Evolutionary conservation across 2,888 invertebrate genomes (phyloP).

Genomic region (Clitarchus hookeri): DNA sequence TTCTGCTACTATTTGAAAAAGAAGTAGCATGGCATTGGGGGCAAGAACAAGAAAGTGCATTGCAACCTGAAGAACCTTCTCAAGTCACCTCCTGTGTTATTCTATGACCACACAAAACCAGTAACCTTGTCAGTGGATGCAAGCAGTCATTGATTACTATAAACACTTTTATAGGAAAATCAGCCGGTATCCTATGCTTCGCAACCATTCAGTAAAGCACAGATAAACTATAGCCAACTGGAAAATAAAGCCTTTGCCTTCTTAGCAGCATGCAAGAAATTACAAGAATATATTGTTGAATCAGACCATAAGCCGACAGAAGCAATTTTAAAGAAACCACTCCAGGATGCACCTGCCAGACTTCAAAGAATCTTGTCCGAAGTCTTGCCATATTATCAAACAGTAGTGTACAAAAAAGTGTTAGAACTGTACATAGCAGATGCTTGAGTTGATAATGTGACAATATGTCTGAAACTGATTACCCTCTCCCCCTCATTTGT

Average conservation of each 20-base stretch:
- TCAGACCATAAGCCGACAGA: not conserved
- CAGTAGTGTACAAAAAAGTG: not conserved
- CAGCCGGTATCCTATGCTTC: constrained; percentile 51
- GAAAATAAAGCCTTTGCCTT: constrained; percentile 50
- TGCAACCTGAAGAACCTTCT: not conserved
- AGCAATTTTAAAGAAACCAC: not conserved
- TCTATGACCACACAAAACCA: constrained; percentile 39
- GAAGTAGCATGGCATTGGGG: constrained; percentile 31
- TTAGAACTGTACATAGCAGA: no score
- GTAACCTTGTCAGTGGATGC: constrained; percentile 48
- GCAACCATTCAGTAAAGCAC: constrained; percentile 47
- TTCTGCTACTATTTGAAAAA: constrained; percentile 44
- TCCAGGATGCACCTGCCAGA: not conserved
- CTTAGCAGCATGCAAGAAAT: not conserved
- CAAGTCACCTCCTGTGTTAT: not conserved
- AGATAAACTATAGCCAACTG: constrained; percentile 50
- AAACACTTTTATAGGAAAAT: constrained; percentile 46
- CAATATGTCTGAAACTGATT: no score
- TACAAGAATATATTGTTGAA: not conserved
- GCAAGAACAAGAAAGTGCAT: not conserved
- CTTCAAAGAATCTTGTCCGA: not conserved
- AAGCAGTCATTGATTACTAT: constrained; percentile 39
- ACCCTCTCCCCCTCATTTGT: no score
- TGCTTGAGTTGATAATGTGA: not conserved
- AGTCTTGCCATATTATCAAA: not conserved